Evolutionary conservation across 2,113 vertebrate species (phyloP), one percentile per base, ranked within the genome.

Genomic region (Syngnathoides biaculeatus): DNA sequence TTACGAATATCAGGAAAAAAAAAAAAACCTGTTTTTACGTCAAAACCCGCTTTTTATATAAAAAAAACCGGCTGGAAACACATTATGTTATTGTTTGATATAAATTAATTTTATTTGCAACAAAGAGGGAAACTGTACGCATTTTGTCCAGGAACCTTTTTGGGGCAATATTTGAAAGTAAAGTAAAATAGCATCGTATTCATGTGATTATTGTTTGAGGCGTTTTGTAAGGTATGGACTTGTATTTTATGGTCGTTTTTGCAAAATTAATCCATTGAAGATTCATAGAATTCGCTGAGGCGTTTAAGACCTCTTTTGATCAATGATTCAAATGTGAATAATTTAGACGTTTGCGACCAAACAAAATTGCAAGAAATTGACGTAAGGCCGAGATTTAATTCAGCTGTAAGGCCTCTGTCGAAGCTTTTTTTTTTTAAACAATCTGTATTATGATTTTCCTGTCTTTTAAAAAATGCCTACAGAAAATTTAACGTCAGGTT

Each of bases 401-500:
- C 20, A 52, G 22, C 7, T n/a, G 5, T 52, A 10, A 52, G 48
- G 48, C 48, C 48, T 35, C 30, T 35, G 3, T 35, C 30, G 30
- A 35, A 6, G 30, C 30, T 5, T 35, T 35, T 35, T 42, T 42
- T 42, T 42, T 12, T 42, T 12, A 0, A 42, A 42, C 3, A 13
- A 42, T 42, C 40, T 42, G 2, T 11, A 42, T 42, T 9, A 0
- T 12, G 40, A 12, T 42, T 42, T 42, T 42, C 40, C 40, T 42
- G 40, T 42, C 40, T 13, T 42, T 11, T 42, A 35, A 35, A 35
- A 19, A 57, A 8, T n/a, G 79, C 77, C 79, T 74, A 48, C 55
- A 71, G 80, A 74, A 72, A 30, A 47, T 64, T 72, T 64, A 40
- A 59, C 67, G 62, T 82, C 72, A 78, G 56, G 84, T 83, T 79